Evolutionary conservation across 2,113 vertebrate species (phyloP), one percentile per base, ranked within the genome.

Genomic region (Ceyx margarethae): DNA sequence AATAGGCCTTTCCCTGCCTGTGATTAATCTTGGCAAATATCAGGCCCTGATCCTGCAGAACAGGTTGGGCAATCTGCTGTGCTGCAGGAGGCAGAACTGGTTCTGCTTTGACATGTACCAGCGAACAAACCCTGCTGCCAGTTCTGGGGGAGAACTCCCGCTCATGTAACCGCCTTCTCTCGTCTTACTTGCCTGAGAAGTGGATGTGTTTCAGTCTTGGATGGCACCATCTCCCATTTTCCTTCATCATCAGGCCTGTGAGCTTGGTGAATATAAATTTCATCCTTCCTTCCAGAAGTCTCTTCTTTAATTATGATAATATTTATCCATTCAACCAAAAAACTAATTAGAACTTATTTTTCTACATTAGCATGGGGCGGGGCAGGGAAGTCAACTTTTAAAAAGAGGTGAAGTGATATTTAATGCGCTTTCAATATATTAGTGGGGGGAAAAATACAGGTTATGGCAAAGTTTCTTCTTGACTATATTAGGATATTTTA

Each of bases 11-110:
- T 56, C 66, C 62, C 57, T 31, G 66, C 35, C 68, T 10, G 21
- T 10, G 85, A 35, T 37, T 73, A n/a, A 11, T 35, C 21, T 13
- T 57, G 92, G 83, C 95, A 83, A 31, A 15, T 9, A 31, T 2
- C 5, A 25, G 28, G 40, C 56, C 29, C 31, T 33, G 56, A 25
- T 51, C 83, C 92, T 69, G 95, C 85, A 67, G 80, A 95, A 67
- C 95, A 67, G 96, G 96, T 94, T 23, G 19, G 31, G 85, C 93
- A 8, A 15, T 37, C 42, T 22, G 5, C 51, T 6, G 4, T 26
- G n/a, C 33, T 7, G 77, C 73, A 43, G 68, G 73, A 76, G 60
- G 67, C 90, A 91, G 57, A 91, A 56, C 85, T 15, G 87, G 90
- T 61, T 93, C 56, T 83, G 94, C 68, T 58, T 9, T 3, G 3